These are phyloP conservation scores for Danionella cerebrum DNA, from an alignment of 2,113 vertebrate genomes.

Conservation along the genomic window DNA sequence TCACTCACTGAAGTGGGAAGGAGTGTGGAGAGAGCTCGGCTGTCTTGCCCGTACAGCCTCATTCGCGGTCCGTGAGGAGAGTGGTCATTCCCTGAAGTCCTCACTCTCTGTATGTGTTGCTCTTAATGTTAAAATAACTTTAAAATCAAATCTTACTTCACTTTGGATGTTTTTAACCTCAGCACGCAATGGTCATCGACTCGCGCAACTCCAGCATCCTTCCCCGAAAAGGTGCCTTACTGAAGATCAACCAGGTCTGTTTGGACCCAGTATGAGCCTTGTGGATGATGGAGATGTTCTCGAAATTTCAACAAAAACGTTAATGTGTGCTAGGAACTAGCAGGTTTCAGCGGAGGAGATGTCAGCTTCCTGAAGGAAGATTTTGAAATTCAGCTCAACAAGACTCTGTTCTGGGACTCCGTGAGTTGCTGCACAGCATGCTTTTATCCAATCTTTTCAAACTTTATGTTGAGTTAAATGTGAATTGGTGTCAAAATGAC, in stretches of 20 bases:
- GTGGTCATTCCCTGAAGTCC: conserved; percentile 92
- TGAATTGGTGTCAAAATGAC: too few species aligned
- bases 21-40: conserved; percentile 89
- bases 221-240: conserved; percentile 77
- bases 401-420: conserved; percentile 75
- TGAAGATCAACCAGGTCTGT: conserved; percentile 91
- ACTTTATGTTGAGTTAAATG: too few species aligned
- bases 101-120: conserved; percentile 78
- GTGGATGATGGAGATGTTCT: too few species aligned
- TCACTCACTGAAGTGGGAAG: conserved; percentile 91
- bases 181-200: conserved; percentile 95
- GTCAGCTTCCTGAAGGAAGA: conserved; percentile 92
- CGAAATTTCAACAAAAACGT: neutral
- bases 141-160: neutral
- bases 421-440: conserved; percentile 60
- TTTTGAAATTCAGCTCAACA: conserved; percentile 91
- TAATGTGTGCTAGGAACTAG: conserved; percentile 73
- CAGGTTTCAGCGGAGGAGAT: conserved; percentile 89
- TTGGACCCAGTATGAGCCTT: neutral
- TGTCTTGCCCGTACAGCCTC: conserved; percentile 87
- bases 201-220: conserved; percentile 88
- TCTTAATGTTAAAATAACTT: neutral
- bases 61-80: conserved; percentile 87
- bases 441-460: too few species aligned
- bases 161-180: conserved; percentile 5